Evolutionary conservation across 2,113 vertebrate species (phyloP), one percentile per base, ranked within the genome.

Genomic region (Aptenodytes patagonicus): DNA sequence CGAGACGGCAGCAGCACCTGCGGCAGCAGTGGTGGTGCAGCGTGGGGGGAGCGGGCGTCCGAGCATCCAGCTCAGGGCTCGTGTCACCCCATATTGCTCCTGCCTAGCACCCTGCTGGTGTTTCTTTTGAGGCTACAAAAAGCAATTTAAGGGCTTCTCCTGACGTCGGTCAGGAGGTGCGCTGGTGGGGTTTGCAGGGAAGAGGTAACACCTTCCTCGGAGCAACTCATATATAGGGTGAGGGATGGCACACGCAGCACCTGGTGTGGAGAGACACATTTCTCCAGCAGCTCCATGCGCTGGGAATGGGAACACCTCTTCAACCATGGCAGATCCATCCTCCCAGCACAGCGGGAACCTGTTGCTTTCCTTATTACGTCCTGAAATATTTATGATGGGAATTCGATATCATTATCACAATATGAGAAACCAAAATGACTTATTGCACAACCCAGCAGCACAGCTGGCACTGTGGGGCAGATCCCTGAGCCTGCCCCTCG

Each of bases 151-250:
- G 20, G 40, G 36, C 9, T 24, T 64, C 16, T 64, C 47, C 55
- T n/a, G 22, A 25, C 3, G n/a, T 44, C 10, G 8, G 34, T 40
- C 24, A 4, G n/a, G n/a, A 66, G 64, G 26, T 46, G 28, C 1
- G 1, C 6, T 57, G 36, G 15, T 19, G 40, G 32, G 69, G 55
- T 68, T 88, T 76, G 32, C 49, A 38, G 51, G 64, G 36, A 65
- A 61, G 68, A 75, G 46, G n/a, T 7, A 54, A 11, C 34, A 32
- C 24, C 42, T 40, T 64, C 60, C 47, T 73, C 4, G 1, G 42
- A 54, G 10, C 8, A 26, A 7, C 17, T 51, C 28, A 7, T 17
- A 0, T 2, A 0, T 0, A 5, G 44, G 31, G 25, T 26, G 11
- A 12, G 71, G 21, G 10, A 7, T 2, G 20, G 47, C 38, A 40